Conservation (phyloP, 30 jellyfish, hydroid and myxozoan genomes). For the Aurelia sp. region DNA sequence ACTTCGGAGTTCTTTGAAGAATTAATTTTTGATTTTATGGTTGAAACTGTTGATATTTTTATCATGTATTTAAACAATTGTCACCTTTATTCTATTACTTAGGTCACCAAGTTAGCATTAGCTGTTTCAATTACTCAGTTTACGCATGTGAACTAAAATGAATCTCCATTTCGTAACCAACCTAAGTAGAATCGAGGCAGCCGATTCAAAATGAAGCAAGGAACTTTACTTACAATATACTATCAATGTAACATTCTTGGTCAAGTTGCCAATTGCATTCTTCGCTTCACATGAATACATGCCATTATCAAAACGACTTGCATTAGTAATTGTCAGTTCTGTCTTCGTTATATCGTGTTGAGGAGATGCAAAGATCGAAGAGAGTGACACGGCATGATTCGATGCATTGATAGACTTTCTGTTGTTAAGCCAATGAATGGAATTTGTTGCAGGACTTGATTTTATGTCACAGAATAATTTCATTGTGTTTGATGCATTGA, state of each 20-base stretch:
- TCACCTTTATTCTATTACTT: no score
- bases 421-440: constrained; percentile 12
- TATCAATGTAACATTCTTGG: constrained; percentile 36
- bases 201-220: not conserved
- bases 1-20: no score
- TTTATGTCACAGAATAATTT: constrained; percentile 43
- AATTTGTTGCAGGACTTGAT: constrained; percentile 35
- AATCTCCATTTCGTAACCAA: no score
- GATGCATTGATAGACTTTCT: not conserved
- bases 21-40: no score
- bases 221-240: constrained; percentile 46
- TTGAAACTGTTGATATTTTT: no score
- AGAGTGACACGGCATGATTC: not conserved
- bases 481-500: constrained; percentile 33
- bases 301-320: constrained; percentile 46
- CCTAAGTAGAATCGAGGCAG: no score
- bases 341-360: not conserved
- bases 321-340: constrained; percentile 30
- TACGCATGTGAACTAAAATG: no score
- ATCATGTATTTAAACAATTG: no score
- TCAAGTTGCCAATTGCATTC: constrained; percentile 31
- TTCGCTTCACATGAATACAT: constrained; percentile 44
- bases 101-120: no score
- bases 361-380: not conserved
- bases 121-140: no score